These are phyloP conservation scores for Melospiza melodia DNA, from an alignment of 2,113 vertebrate species.

Conservation along the genomic window DNA sequence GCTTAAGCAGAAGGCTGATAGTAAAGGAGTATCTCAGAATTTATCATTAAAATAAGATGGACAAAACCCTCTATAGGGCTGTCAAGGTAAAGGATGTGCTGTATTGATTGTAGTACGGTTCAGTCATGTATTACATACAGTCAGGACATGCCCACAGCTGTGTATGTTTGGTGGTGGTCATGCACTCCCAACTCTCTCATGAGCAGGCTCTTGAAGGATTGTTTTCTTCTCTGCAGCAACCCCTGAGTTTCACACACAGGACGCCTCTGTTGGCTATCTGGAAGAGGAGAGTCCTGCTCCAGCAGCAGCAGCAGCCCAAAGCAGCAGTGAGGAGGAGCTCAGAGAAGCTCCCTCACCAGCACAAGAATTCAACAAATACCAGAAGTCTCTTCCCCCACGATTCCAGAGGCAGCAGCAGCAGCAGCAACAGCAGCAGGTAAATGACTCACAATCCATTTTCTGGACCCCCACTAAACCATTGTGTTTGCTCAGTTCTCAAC, in stretches of 20 bases:
- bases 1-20: background rate
- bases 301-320: conserved; percentile 57
- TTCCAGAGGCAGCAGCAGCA: conserved; percentile 88
- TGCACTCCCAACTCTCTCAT: accelerated
- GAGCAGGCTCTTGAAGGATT: background rate
- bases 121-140: accelerated
- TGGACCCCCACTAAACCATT: background rate
- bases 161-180: background rate
- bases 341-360: conserved; percentile 82
- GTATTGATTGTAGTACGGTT: background rate
- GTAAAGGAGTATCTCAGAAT: background rate
- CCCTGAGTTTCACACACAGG: conserved; percentile 72
- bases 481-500: background rate
- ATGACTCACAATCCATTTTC: conserved; percentile 1
- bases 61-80: background rate
- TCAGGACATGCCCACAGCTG: background rate
- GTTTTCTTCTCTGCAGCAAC: conserved; percentile 44
- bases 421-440: conserved; percentile 74
- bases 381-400: conserved; percentile 89
- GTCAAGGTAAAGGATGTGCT: background rate
- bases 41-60: background rate
- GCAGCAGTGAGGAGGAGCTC: conserved; percentile 83
- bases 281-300: conserved; percentile 74
- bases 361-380: conserved; percentile 86
- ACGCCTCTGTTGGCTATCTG: conserved; percentile 59